Conservation (phyloP, 1,140 invertebrate genomes). For the Yoshiicerus persimilis region DNA sequence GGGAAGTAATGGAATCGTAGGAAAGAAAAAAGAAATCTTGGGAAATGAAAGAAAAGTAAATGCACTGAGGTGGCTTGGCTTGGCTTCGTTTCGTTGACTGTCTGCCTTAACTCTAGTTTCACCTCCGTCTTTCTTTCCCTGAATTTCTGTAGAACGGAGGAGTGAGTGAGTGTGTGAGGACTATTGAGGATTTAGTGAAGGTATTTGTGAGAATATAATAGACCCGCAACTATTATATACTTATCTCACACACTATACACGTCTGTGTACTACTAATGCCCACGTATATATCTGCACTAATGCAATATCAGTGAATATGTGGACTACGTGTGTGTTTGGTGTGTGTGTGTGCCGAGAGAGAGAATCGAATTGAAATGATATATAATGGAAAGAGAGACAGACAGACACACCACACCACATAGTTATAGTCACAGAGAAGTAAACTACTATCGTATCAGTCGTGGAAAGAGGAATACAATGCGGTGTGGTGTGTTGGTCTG, state of each 20-base stretch:
- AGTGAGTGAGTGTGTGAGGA: neutral
- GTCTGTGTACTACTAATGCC: neutral
- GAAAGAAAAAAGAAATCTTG: conserved; percentile 6
- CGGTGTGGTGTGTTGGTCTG: neutral
- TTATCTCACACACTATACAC: neutral
- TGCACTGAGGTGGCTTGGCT: conserved; percentile 4
- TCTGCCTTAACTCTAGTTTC: neutral
- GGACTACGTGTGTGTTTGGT: neutral
- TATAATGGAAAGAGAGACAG: neutral
- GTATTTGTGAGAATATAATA: neutral
- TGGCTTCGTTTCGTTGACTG: neutral
- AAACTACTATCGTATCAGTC: neutral
- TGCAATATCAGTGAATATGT: no score
- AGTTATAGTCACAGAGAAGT: neutral
- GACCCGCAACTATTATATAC: neutral
- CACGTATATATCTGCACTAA: no score
- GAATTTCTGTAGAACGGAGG: neutral
- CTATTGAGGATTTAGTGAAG: neutral
- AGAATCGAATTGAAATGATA: neutral
- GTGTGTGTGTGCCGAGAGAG: neutral
- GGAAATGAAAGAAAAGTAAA: conserved; percentile 11
- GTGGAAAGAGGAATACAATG: no score
- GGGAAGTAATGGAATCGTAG: conserved; percentile 7
- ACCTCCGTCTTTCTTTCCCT: neutral
- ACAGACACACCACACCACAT: neutral